Percentiles rank a stretch among this genome's conserved stretches.
These are phyloP conservation scores for Tadarida brasiliensis DNA, from an alignment of 2,797 vertebrate genomes.

Conservation along the genomic window DNA sequence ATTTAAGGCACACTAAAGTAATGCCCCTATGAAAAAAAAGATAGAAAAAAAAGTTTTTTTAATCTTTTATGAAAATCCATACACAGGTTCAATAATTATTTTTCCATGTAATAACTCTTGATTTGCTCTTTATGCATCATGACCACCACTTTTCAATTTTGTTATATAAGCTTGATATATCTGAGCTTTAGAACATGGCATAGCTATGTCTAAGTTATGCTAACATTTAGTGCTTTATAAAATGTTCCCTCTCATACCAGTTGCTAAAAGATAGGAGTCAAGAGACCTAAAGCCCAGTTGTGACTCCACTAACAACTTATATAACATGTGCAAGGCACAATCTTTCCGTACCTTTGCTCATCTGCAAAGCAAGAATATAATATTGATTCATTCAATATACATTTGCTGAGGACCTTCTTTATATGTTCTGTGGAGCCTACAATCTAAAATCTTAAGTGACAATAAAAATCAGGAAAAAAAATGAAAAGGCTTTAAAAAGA, in stretches of 20 bases:
- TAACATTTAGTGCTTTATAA: constrained; percentile 40
- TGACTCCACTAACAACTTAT: constrained; percentile 8
- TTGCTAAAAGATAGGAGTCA: constrained; percentile 50
- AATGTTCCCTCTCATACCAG: background rate
- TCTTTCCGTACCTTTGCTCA: constrained; percentile 10
- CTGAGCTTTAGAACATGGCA: constrained; percentile 43
- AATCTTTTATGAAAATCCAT: constrained; percentile 23
- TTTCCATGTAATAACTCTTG: constrained; percentile 43
- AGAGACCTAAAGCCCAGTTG: constrained; percentile 38
- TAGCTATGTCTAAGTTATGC: background rate
- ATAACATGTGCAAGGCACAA: background rate
- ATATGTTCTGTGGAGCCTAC: background rate
- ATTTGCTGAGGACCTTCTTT: background rate
- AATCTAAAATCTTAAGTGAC: constrained; percentile 51
- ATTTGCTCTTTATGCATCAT: constrained; percentile 30
- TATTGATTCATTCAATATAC: constrained; percentile 30
- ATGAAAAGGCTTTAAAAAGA: constrained; percentile 21
- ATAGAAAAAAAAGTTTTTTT: constrained; percentile 46
- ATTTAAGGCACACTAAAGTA: constrained; percentile 95
- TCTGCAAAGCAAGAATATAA: constrained; percentile 48
- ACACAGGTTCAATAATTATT: constrained; percentile 43
- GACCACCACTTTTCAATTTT: constrained; percentile 40
- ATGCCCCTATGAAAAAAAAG: constrained; percentile 88
- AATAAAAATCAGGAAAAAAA: constrained; percentile 52
- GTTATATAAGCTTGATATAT: background rate